Base-by-base conservation (phyloP, 2,888 invertebrate species). In the Clepsis dumicolana region DNA sequence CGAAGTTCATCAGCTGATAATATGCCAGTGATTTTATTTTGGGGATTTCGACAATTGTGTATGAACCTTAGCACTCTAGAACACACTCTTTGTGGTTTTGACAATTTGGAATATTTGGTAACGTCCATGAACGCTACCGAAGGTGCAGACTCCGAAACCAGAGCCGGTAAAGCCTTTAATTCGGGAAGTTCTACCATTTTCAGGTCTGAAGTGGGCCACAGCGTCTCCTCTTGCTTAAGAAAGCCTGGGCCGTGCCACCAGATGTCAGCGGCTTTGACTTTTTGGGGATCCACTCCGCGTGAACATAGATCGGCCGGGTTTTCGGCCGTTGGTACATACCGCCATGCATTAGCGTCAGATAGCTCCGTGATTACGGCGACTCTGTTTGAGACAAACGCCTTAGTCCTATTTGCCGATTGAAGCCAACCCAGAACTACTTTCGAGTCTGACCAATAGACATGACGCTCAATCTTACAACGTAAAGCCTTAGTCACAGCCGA, bases 271-370 rank as follows among this genome's bases (percentile, higher is more conserved):
- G 1, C 1, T n/a, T n/a, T 14, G 12, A 71, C 50, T 2, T 29
- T 18, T 16, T 52, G 54, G 10, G 70, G 71, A 38, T 61, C 62
- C 32, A 73, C 5, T 1, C 73, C 73, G 18, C 73, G 25, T 8
- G 72, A 73, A 14, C 66, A 69, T 14, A 73, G 14, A 59, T 75
- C 75, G 8, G 73, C 73, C 10, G 73, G 72, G 52, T 75, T 75
- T n/a, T 59, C 12, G 2, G 16, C 18, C 0, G 70, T 66, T 4
- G 72, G 71, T 10, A 72, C 70, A 44, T 72, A 67, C 18, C 66
- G 41, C 70, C 70, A 35, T 3, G n/a, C 16, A 0, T 12, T 25
- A 18, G 52, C n/a, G 12, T 48, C 44, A 2, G 41, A 21, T 0
- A 53, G 29, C 10, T 48, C 38, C 1, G n/a, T 2, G 3, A 52